Conservation (phyloP, 2,797 vertebrate genomes). For the Ceyx erithaca region DNA sequence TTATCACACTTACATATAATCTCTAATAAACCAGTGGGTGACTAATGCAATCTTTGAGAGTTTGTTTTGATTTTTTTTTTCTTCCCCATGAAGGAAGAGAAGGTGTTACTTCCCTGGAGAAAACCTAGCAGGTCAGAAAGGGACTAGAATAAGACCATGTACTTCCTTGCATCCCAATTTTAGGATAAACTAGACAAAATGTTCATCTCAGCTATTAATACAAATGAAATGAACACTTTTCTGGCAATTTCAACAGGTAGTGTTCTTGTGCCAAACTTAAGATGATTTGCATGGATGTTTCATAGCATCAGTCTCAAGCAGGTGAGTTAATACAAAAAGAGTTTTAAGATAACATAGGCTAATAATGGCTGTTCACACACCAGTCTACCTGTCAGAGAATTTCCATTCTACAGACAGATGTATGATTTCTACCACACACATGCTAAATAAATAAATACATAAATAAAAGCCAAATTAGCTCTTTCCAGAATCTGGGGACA, state of each 20-base stretch:
- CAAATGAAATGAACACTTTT: neutral
- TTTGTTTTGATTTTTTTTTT: neutral
- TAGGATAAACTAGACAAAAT: neutral
- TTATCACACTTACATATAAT: conserved; percentile 22
- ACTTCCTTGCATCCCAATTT: neutral
- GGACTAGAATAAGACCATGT: neutral
- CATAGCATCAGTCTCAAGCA: neutral
- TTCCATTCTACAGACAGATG: neutral
- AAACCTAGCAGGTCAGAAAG: neutral
- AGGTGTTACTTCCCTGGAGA: neutral
- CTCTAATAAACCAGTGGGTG: neutral
- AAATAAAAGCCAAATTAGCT: no score
- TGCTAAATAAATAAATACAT: no score
- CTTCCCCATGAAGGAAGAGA: neutral
- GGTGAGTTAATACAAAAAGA: neutral
- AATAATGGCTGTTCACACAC: neutral
- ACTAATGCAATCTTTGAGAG: neutral
- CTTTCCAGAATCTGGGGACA: neutral
- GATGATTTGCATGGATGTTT: neutral
- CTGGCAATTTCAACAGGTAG: neutral
- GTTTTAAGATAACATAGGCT: neutral
- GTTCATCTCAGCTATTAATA: neutral
- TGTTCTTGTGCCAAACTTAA: neutral
- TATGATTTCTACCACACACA: neutral
- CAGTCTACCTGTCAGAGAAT: neutral